Base-by-base conservation (phyloP, 1,140 invertebrate genomes). In the Hyles euphorbiae region DNA sequence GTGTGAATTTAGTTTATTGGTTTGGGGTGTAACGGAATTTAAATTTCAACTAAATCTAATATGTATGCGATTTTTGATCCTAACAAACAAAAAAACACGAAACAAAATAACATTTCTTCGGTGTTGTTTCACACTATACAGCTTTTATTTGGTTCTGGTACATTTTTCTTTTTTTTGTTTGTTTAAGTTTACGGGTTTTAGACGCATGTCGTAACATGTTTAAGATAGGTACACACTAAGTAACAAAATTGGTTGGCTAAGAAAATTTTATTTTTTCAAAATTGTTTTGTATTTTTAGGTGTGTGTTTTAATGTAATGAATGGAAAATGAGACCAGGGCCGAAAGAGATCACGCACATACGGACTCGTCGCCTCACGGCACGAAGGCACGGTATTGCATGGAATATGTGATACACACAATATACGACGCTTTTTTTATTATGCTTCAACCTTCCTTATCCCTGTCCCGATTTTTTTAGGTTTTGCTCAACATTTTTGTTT, bases 241-340 rank as follows among this genome's bases (percentile, higher is more conserved):
- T 60, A 68, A 61, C 34, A 36, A 48, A 49, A 60, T 33, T 49
- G 10, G 65, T 61, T 54, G 40, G 63, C 33, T 48, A 54, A 34
- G 8, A 40, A 22, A 52, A 52, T 33, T 51, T 53, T 11, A 61
- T 69, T 62, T 71, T 67, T 77, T 79, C 67, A 68, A 84, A 80
- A 74, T 72, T 78, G 57, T 68, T 68, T 63, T 67, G 58, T 78
- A 33, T 68, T 84, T 86, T 71, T 86, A 83, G 77, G 81, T 83
- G 76, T 73, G 64, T 78, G 69, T 68, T 71, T 73, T 78, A 60
- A 64, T 74, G 65, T 66, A 73, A 70, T 70, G 52, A 63, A 70
- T 64, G 78, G 71, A 85, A 86, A 88, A 85, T 86, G 81, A 71
- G 65, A 88, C 83, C 85, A 86, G 85, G 85, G 85, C 83, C 83